phyloP scores from a whole-genome alignment of 1,140 invertebrate species.

The Drosophila pruinosa region DNA sequence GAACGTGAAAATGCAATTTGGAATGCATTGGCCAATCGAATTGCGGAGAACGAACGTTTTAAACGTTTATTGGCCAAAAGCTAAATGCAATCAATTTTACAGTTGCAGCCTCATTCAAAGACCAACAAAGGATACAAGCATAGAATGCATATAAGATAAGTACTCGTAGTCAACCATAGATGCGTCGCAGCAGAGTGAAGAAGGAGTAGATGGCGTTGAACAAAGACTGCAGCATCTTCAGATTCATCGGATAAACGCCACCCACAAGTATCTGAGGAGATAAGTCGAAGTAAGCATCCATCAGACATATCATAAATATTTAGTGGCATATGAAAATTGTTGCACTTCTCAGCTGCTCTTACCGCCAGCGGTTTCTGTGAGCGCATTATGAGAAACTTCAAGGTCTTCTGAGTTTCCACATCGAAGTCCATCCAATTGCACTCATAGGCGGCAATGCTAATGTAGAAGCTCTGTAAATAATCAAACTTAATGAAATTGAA shows the following conservation, averaged over 20 bases:
- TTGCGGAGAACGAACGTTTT: slow-evolving; percentile 34
- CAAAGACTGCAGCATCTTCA: slow-evolving; percentile 67
- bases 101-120: slow-evolving; percentile 28
- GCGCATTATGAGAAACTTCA: slow-evolving; percentile 71
- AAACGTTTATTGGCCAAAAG: slow-evolving; percentile 38
- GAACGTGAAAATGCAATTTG: slow-evolving; percentile 44
- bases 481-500: not conserved
- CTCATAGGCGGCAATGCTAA: slow-evolving; percentile 72
- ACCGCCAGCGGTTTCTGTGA: slow-evolving; percentile 73
- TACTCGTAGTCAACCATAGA: slow-evolving; percentile 49
- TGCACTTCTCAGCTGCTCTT: not conserved
- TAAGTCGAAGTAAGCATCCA: not conserved
- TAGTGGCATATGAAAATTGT: not conserved
- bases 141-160: slow-evolving; percentile 12
- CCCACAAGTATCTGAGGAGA: slow-evolving; percentile 58
- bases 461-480: slow-evolving; percentile 52
- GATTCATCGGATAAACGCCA: slow-evolving; percentile 68
- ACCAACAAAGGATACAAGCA: not conserved
- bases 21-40: slow-evolving; percentile 54
- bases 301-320: slow-evolving; percentile 4
- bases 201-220: slow-evolving; percentile 67
- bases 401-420: slow-evolving; percentile 60
- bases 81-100: slow-evolving; percentile 74
- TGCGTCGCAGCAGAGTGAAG: slow-evolving; percentile 60
- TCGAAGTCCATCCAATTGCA: slow-evolving; percentile 72